Conservation (phyloP, 2,888 invertebrate genomes). For the Agrotis exclamationis region DNA sequence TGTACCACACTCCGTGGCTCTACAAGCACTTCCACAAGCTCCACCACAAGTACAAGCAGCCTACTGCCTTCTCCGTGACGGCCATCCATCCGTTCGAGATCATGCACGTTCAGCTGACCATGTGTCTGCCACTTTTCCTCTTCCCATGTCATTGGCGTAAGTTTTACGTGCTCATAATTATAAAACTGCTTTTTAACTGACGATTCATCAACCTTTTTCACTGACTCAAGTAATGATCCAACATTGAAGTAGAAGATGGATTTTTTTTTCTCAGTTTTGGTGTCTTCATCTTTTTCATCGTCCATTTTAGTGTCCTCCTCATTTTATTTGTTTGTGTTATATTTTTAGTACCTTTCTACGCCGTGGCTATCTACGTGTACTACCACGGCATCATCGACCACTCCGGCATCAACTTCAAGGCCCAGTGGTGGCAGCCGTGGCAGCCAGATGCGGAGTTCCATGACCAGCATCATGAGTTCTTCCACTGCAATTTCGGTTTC, state of each 20-base stretch:
- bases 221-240: too few relatives aligned
- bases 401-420: conserved; percentile 94
- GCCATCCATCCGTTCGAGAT: conserved; percentile 94
- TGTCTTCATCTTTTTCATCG: too few relatives aligned
- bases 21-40: conserved; percentile 94
- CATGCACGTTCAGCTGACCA: conserved; percentile 91
- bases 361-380: conserved; percentile 88
- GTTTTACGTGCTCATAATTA: conserved; percentile 62
- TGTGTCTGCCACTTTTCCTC: conserved; percentile 92
- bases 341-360: conserved; percentile 82
- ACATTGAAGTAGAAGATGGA: not conserved
- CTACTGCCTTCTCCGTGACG: conserved; percentile 94
- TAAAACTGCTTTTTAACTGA: too few relatives aligned
- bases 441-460: conserved; percentile 94
- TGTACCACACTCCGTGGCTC: conserved; percentile 93
- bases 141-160: conserved; percentile 93
- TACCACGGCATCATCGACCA: conserved; percentile 95
- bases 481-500: conserved; percentile 95
- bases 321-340: not conserved
- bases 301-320: too few relatives aligned
- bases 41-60: conserved; percentile 94
- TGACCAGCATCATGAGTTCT: conserved; percentile 95
- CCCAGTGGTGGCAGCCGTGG: conserved; percentile 95
- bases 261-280: not conserved
- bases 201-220: too few relatives aligned